Percentiles rank a stretch among this genome's conserved stretches.
Evolutionary conservation across 2,797 vertebrate species (phyloP).

Genomic region (Oceanodroma leucorhoa): DNA sequence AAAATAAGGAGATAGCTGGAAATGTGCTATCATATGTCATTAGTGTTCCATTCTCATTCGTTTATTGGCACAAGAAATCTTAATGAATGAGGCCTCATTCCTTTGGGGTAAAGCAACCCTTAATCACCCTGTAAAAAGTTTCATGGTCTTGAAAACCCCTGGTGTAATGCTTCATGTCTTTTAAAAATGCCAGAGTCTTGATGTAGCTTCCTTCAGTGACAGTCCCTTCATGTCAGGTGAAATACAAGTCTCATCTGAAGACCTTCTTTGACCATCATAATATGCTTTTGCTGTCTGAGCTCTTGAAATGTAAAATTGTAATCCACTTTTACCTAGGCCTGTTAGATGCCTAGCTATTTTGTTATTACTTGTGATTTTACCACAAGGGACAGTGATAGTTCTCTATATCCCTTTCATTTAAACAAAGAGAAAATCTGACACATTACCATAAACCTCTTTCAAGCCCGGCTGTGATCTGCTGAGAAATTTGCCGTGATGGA

Average conservation of each 20-base stretch:
- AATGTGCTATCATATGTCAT: background rate
- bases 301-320: slow-evolving; percentile 4
- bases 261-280: background rate
- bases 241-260: slow-evolving; percentile 11
- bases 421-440: slow-evolving; percentile 23
- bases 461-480: background rate
- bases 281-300: background rate
- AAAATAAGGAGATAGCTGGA: background rate
- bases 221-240: background rate
- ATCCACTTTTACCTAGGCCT: background rate
- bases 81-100: background rate
- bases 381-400: background rate
- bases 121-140: background rate
- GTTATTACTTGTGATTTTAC: background rate
- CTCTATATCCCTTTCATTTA: background rate
- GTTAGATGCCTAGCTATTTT: background rate
- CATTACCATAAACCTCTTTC: background rate
- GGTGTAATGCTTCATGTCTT: background rate
- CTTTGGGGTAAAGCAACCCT: background rate
- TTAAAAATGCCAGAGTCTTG: background rate
- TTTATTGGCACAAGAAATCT: background rate
- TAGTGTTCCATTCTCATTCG: background rate
- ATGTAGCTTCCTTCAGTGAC: background rate
- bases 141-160: background rate
- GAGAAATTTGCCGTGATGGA: background rate